These are phyloP conservation scores for Heterotilapia buettikoferi DNA, from an alignment of 2,113 vertebrate species.

Conservation along the genomic window DNA sequence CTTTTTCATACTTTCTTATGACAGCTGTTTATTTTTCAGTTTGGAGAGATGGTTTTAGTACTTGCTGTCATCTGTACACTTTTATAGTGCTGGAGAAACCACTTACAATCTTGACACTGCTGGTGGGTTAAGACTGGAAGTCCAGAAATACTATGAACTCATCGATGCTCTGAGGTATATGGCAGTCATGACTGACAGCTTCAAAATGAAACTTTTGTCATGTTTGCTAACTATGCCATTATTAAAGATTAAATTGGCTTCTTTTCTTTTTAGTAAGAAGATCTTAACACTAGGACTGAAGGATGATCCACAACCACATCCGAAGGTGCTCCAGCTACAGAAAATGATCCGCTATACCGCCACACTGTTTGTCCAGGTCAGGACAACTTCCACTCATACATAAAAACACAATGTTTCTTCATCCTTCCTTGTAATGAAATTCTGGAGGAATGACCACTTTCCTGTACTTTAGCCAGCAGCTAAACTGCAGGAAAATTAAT, in stretches of 20 bases:
- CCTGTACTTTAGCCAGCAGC: neutral
- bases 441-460: neutral
- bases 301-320: slow-evolving; percentile 82
- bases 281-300: slow-evolving; percentile 87
- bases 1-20: neutral
- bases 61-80: neutral
- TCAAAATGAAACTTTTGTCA: neutral
- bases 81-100: slow-evolving; percentile 85
- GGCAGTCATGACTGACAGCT: neutral
- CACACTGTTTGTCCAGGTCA: slow-evolving; percentile 93
- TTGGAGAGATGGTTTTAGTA: neutral
- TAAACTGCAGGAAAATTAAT: neutral
- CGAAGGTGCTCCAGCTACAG: slow-evolving; percentile 86
- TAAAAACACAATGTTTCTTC: neutral
- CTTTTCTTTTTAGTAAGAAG: slow-evolving; percentile 81
- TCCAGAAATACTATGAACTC: slow-evolving; percentile 92
- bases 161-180: slow-evolving; percentile 93
- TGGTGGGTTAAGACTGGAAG: slow-evolving; percentile 83
- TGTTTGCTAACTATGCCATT: neutral
- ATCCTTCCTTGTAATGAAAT: neutral
- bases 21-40: neutral
- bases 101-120: slow-evolving; percentile 86
- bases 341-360: slow-evolving; percentile 93
- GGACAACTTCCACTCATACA: neutral
- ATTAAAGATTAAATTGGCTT: neutral